These are phyloP conservation scores for Toxotes jaculatrix DNA, from an alignment of 2,113 vertebrate genomes.

Conservation along the genomic window DNA sequence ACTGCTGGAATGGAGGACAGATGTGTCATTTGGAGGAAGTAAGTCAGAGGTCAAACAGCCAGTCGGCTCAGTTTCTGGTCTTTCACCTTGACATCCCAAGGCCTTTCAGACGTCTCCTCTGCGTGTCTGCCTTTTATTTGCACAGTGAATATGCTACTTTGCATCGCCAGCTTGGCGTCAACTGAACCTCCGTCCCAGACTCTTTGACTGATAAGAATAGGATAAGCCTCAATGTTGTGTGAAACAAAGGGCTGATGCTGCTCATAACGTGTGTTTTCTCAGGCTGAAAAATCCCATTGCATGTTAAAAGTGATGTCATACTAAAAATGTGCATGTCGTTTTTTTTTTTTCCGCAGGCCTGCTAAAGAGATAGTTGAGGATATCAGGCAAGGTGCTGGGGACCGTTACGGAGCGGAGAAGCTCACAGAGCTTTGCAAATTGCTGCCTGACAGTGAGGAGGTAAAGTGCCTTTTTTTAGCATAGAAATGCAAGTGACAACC, in stretches of 20 bases:
- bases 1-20: constrained; percentile 41
- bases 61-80: constrained; percentile 38
- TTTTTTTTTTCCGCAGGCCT: constrained; percentile 72
- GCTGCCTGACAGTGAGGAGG: constrained; percentile 85
- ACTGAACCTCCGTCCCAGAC: constrained; percentile 14
- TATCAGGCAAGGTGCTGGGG: constrained; percentile 79
- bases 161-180: constrained; percentile 62
- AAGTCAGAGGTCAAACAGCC: constrained; percentile 55
- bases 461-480: constrained; percentile 58
- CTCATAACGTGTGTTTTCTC: background rate
- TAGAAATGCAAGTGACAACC: constrained; percentile 39
- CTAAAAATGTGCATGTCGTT: background rate
- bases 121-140: constrained; percentile 62
- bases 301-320: constrained; percentile 57
- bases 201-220: constrained; percentile 59
- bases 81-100: constrained; percentile 52
- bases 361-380: constrained; percentile 84
- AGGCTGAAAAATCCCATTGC: background rate
- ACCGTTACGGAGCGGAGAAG: constrained; percentile 84
- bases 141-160: constrained; percentile 44
- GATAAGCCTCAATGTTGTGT: constrained; percentile 50
- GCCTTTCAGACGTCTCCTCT: constrained; percentile 14
- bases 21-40: constrained; percentile 60
- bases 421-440: constrained; percentile 85
- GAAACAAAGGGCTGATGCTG: constrained; percentile 46